Evolutionary conservation across 2,797 vertebrate genomes (phyloP).

Genomic region (Coranthus polyacanthus): DNA sequence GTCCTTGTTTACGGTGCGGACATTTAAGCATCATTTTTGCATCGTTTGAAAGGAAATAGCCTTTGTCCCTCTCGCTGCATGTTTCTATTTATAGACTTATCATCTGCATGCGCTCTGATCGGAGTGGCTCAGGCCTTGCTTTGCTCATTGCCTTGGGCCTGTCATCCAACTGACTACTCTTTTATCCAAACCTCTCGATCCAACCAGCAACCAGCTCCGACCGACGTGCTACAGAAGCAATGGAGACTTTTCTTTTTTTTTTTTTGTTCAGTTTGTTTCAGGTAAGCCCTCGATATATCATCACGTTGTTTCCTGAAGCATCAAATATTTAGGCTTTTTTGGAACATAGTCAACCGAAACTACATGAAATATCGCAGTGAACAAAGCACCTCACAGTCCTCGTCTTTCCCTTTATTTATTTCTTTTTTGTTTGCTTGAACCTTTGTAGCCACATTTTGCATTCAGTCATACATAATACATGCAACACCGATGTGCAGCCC

Average conservation of each 20-base stretch:
- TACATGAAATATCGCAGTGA: not conserved
- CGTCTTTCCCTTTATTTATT: conserved; percentile 24
- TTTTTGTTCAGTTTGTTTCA: not conserved
- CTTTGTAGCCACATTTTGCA: conserved; percentile 13
- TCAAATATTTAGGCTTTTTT: conserved; percentile 7
- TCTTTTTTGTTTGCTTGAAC: conserved; percentile 20
- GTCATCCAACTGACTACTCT: conserved; percentile 63
- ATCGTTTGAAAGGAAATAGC: conserved; percentile 70
- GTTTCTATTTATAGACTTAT: conserved; percentile 82
- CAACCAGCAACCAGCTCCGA: conserved; percentile 19
- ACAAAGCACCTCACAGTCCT: not conserved
- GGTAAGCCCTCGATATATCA: too few species aligned
- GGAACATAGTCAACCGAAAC: conserved; percentile 23
- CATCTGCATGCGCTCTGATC: conserved; percentile 79
- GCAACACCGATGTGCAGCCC: conserved; percentile 7
- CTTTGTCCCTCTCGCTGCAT: conserved; percentile 62
- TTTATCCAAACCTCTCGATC: conserved; percentile 29
- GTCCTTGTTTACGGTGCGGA: conserved; percentile 21
- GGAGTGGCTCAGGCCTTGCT: conserved; percentile 69
- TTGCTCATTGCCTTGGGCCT: conserved; percentile 60
- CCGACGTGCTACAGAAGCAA: not conserved
- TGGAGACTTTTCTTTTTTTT: too few species aligned
- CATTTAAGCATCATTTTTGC: conserved; percentile 47
- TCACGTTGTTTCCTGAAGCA: not conserved
- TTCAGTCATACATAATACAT: not conserved